A percentile compares a stretch with the other conserved stretches of the same genome.
phyloP scores from a whole-genome alignment of 2,797 vertebrate genomes.

The Neosalanx taihuensis region DNA sequence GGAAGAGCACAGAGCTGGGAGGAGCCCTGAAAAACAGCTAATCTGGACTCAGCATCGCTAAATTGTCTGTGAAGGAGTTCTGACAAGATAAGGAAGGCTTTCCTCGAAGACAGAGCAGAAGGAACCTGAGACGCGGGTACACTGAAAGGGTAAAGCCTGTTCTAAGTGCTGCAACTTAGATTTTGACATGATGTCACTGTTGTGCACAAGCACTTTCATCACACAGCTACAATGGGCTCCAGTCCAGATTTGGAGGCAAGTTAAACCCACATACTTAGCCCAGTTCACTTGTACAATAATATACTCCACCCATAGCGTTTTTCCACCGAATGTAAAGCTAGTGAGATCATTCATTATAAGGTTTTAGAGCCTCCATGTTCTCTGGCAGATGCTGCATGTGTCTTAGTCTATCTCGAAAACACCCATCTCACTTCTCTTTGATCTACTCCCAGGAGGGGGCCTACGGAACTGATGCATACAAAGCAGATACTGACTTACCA shows the following conservation, averaged over 20 bases:
- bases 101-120: conserved; percentile 56
- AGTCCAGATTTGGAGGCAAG: neutral
- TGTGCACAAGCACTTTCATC: neutral
- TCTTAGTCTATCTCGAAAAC: conserved; percentile 52
- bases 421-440: conserved; percentile 55
- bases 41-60: conserved; percentile 68
- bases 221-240: neutral
- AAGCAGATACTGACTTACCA: conserved; percentile 43
- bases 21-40: conserved; percentile 71
- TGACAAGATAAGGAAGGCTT: conserved; percentile 70
- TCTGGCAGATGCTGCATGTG: conserved; percentile 30
- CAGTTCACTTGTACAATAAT: neutral
- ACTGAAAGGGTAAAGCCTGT: conserved; percentile 26
- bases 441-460: conserved; percentile 54
- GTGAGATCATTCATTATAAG: neutral
- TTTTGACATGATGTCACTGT: conserved; percentile 25
- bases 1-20: conserved; percentile 58
- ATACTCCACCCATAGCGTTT: neutral
- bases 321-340: neutral
- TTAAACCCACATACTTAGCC: neutral
- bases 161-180: conserved; percentile 28
- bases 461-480: conserved; percentile 53
- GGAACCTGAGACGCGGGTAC: conserved; percentile 50
- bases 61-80: conserved; percentile 72
- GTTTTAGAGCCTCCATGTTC: conserved; percentile 39